These are phyloP conservation scores for Natator depressus DNA, from an alignment of 2,113 vertebrate species.

Conservation along the genomic window DNA sequence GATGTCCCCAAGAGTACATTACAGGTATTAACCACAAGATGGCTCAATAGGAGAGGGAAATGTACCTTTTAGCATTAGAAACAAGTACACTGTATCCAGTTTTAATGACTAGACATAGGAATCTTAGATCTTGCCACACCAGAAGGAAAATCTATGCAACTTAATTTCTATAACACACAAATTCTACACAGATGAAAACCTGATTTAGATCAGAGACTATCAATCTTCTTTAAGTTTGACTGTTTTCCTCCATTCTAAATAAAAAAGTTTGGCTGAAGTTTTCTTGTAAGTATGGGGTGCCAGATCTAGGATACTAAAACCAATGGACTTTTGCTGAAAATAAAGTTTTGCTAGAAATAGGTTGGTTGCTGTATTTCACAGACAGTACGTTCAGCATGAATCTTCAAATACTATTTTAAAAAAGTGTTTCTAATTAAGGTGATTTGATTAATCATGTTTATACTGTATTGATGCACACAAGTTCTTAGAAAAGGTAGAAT, in stretches of 20 bases:
- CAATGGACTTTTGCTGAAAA: not conserved
- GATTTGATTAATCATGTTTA: not conserved
- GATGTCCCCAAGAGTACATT: slow-evolving; percentile 8
- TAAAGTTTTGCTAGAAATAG: not conserved
- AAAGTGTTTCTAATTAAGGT: not conserved
- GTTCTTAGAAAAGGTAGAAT: not conserved
- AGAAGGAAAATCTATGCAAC: not conserved
- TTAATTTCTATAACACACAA: not conserved
- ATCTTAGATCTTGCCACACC: not conserved
- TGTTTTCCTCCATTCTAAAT: not conserved
- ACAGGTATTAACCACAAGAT: slow-evolving; percentile 73
- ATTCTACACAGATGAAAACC: fast-evolving
- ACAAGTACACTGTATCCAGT: fast-evolving
- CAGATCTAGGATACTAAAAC: not conserved
- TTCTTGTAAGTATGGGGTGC: not conserved
- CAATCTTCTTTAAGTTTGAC: not conserved
- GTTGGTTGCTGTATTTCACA: not conserved
- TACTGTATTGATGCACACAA: not conserved
- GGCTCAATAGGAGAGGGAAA: slow-evolving; percentile 72
- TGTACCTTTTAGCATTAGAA: not conserved
- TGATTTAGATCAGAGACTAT: not conserved
- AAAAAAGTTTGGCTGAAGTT: not conserved
- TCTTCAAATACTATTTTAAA: not conserved
- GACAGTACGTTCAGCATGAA: not conserved
- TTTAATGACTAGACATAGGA: not conserved